These are phyloP conservation scores for Muraenolepis orangiensis DNA, from an alignment of 2,797 vertebrate species.

Conservation along the genomic window DNA sequence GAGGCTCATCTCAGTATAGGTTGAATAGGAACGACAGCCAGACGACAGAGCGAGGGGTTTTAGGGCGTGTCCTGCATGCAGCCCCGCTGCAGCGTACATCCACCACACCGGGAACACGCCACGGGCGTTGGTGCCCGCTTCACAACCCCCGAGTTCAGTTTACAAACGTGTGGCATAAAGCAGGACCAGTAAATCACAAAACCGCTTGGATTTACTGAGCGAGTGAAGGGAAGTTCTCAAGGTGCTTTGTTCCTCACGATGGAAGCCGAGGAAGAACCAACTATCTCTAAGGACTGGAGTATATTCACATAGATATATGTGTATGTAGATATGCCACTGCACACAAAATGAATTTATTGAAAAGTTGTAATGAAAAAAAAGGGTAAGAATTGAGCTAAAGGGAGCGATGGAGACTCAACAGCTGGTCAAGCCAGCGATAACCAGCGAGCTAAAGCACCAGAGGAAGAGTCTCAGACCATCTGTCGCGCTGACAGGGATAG, in stretches of 20 bases:
- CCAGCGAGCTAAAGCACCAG: conserved; percentile 19
- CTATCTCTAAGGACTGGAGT: conserved; percentile 58
- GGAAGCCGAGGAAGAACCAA: conserved; percentile 50
- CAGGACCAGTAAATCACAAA: conserved; percentile 30
- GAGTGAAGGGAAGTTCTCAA: conserved; percentile 47
- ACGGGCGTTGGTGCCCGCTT: conserved; percentile 23
- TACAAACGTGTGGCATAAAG: conserved; percentile 47
- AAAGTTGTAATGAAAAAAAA: conserved; percentile 56
- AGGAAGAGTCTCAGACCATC: conserved; percentile 64
- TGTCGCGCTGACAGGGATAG: conserved; percentile 56
- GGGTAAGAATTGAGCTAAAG: conserved; percentile 41
- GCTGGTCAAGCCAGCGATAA: conserved; percentile 65
- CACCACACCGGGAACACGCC: conserved; percentile 43
- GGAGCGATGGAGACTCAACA: conserved; percentile 76
- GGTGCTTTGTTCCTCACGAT: conserved; percentile 73
- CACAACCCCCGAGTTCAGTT: conserved; percentile 46
- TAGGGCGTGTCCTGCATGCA: conserved; percentile 72
- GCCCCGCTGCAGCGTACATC: conserved; percentile 77
- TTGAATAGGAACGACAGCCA: conserved; percentile 59
- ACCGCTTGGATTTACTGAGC: conserved; percentile 25
- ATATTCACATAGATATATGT: conserved; percentile 41
- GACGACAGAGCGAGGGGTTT: conserved; percentile 64
- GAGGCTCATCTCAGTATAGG: conserved; percentile 86
- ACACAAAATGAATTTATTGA: conserved; percentile 56
- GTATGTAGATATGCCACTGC: conserved; percentile 51